Base-by-base conservation (phyloP, 2,797 vertebrate species). In the Scarus forsteni region DNA sequence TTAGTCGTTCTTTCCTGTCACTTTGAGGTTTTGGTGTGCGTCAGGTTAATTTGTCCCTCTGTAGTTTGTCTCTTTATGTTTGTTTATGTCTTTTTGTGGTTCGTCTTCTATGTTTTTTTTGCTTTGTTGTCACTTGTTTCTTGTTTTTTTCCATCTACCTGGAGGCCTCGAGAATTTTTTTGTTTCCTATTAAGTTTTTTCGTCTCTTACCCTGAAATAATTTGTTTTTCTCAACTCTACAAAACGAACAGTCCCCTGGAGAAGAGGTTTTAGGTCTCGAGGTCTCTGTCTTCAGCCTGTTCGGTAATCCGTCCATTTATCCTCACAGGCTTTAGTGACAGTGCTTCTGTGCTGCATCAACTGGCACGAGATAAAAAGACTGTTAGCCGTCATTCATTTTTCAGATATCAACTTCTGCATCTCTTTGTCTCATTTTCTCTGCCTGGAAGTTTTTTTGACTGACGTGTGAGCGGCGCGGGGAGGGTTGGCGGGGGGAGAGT, bases 391-490 rank as follows among this genome's bases (percentile, higher is more conserved):
- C 62, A 53, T 46, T 80, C 66, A 53, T 14, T 49, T 42, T 7
- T 27, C 5, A n/a, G 60, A 59, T 52, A 76, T 78, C 66, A 61
- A 59, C 75, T 66, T 49, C 73, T 3, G 46, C 63, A 45, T 84
- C 59, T 67, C 60, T 35, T 60, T 8, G 3, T 72, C 75, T 84
- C 56, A 50, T 84, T 71, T 80, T 45, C 60, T 44, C 76, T 14
- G 60, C 70, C 66, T 58, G 58, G 43, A 68, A 62, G 61, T 61
- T 76, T 77, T n/a, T 74, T 75, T 75, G 83, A 86, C 78, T 71
- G 77, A 74, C 72, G 73, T 34, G 56, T 64, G 66, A 60, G 63
- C 43, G 49, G 12, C 16, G 46, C 12, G 35, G 15, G 38, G 46
- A 35, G 57, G 54, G 44, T 34, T 10, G 16, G 46, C n/a, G 3